Base-by-base conservation (phyloP, 2,888 invertebrate genomes). In the Scaptodrosophila latifasciaeformis region DNA sequence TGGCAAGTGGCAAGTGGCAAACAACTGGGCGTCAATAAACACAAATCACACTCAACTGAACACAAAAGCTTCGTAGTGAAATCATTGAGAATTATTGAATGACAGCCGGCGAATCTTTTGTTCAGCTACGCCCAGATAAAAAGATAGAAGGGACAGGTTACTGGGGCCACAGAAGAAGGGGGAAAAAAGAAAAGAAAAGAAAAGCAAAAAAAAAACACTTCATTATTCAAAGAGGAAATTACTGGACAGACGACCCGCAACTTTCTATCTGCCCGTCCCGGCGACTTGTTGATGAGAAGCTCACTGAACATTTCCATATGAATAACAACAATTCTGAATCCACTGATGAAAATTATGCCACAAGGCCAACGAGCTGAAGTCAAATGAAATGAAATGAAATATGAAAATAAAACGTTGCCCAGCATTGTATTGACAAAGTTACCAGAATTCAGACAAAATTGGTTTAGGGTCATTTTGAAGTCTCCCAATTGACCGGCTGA, bases 301-400 rank as follows among this genome's bases (percentile, higher is more conserved):
- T 30, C 37, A 9, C 4, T 9, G 6, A 21, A 37, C 54, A 75
- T 70, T 78, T 75, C 68, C 76, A 75, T 75, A 61, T 70, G 76
- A 75, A 75, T 72, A 60, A 68, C 30, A 62, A 66, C 70, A 54
- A 59, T 69, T 24, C 4, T 24, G 24, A 24, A 7, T n/a, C 35
- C 60, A 51, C 46, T 39, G 53, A 53, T 54, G 51, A 49, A 60
- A 71, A 71, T 61, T 54, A 59, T n/a, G n/a, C n/a, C 4, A 24
- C 24, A 7, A 3, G 24, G 4, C 24, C 3, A 7, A 24, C 24
- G 24, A 24, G 24, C 24, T 24, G 24, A 7, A 47, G 17, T n/a
- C 34, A 49, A 50, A 51, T 49, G 47, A 57, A 62, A 48, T 44
- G 51, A 54, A 51, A 46, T 53, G 49, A 48, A 48, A 51, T 34